Base-by-base conservation (phyloP, 2,797 vertebrate genomes). In the Meriones psammophilus region DNA sequence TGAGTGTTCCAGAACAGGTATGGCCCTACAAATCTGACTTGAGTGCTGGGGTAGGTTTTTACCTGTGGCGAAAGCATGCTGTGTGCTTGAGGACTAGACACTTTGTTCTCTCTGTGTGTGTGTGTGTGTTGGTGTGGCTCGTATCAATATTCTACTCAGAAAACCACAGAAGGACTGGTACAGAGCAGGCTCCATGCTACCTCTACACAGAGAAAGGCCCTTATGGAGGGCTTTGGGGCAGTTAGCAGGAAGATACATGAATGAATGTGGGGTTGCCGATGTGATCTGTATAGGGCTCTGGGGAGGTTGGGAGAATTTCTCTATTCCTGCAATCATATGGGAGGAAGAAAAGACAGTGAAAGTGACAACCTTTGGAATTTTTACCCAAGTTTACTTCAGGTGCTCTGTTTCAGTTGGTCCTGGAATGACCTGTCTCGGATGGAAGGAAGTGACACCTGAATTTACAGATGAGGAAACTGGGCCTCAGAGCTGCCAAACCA, bases 1-100 rank as follows among this genome's bases (percentile, higher is more conserved):
- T 94, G 78, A 97, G 78, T 92, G 60, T 79, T 66, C n/a, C 1
- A 33, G 54, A 94, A 3, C 39, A 86, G 90, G 74, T 33, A 22
- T 22, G 10, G 15, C 36, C 26, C 33, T 10, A 4, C 46, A 62
- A 26, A 50, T 68, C 71, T 12, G n/a, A 42, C 28, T n/a, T 17
- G 20, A 39, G 42, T 8, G 2, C 12, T 30, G 36, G 12, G 73
- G 14, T 30, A 64, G 33, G 58, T 66, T 84, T 93, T 69, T 64
- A 36, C 10, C 3, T 76, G 80, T 66, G 39, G 30, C 2, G 0
- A 33, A 26, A 90, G 66, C 9, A 8, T 17, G 15, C 0, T 0
- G 9, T 64, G n/a, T 42, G 60, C 60, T 30, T 1, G 3, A 78
- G 54, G 18, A 79, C 42, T 28, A 15, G 58, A 26, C 28, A 42